A percentile compares a stretch with the other conserved stretches of the same genome.
phyloP scores from a whole-genome alignment of 2,113 vertebrate species.

The Chlamydotis undulata region DNA sequence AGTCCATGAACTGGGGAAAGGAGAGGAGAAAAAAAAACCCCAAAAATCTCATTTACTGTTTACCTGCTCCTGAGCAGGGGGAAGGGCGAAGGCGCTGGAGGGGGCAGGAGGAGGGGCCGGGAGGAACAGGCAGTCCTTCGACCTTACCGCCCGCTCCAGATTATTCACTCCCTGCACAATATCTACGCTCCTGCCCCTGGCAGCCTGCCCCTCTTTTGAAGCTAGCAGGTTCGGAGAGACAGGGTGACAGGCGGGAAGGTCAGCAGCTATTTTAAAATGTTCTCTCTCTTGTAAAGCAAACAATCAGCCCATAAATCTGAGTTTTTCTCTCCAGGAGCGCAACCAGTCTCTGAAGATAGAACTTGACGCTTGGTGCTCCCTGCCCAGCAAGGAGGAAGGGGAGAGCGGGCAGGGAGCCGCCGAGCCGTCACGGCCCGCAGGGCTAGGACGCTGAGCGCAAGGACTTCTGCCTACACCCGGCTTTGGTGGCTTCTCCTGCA shows the following conservation, averaged over 20 bases:
- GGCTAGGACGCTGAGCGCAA: accelerated
- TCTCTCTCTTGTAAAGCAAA: neutral
- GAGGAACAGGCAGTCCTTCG: neutral
- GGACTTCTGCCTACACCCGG: neutral
- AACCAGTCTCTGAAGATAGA: neutral
- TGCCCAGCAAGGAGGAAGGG: neutral
- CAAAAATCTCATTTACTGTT: neutral
- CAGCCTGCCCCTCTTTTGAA: neutral
- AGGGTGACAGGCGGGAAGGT: neutral
- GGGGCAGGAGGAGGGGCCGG: neutral
- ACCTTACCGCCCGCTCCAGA: neutral
- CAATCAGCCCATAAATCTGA: constrained; percentile 15
- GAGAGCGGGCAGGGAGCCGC: neutral
- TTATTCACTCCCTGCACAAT: neutral
- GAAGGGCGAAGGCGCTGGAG: neutral
- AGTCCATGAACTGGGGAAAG: constrained; percentile 87
- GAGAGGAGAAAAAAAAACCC: neutral
- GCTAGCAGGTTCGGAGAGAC: neutral
- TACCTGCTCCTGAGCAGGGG: neutral
- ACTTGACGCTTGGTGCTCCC: neutral
- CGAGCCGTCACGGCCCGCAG: accelerated
- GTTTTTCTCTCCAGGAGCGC: neutral
- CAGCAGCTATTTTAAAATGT: neutral
- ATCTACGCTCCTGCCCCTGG: neutral
- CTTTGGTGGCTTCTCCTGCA: neutral